Conservation (phyloP, 2,113 vertebrate genomes). For the Spea bombifrons region DNA sequence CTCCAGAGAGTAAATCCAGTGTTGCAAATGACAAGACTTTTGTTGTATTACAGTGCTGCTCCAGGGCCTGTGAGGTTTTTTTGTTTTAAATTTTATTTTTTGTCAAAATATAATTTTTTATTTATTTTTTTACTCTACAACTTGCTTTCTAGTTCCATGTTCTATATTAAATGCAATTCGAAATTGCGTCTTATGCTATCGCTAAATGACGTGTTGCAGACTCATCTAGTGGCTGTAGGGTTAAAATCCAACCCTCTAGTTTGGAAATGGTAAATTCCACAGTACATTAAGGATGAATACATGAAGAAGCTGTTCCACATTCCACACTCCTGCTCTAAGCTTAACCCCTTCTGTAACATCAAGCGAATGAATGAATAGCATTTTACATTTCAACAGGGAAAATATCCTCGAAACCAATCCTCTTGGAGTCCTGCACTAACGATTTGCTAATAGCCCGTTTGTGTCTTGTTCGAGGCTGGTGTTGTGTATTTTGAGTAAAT, state of each 20-base stretch:
- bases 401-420: no score
- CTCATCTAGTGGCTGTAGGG: no score
- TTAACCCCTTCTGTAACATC: conserved; percentile 26
- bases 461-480: no score
- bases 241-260: background rate
- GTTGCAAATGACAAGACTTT: background rate
- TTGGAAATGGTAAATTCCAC: conserved; percentile 23
- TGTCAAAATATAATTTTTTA: background rate
- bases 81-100: no score
- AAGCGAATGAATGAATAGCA: no score
- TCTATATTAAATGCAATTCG: background rate
- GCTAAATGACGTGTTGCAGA: background rate
- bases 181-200: background rate
- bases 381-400: no score
- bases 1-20: conserved; percentile 5
- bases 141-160: background rate
- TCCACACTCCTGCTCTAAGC: conserved; percentile 11
- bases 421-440: no score
- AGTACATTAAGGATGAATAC: conserved; percentile 13
- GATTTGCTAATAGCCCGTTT: no score
- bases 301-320: conserved; percentile 43
- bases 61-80: no score
- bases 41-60: no score
- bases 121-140: background rate
- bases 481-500: no score